Evolutionary conservation across 2,888 invertebrate genomes (phyloP), one percentile per base, ranked within the genome.

Genomic region (Ornithoptera priamus): DNA sequence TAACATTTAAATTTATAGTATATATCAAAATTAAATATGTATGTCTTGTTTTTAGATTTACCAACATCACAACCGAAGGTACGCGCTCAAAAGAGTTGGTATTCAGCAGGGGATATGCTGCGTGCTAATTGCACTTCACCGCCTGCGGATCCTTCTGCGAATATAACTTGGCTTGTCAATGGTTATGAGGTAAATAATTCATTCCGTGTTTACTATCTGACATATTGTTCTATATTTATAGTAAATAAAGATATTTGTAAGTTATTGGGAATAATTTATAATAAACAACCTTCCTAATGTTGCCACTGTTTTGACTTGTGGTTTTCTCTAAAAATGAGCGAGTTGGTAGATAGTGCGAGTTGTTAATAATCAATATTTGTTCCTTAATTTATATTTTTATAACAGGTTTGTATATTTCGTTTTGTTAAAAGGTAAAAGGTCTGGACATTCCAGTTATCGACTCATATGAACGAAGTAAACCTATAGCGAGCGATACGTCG

Each of bases 41-140:
- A 30, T 30, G 17, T 18, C 12, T 73, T 67, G 67, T 69, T 68
- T 53, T 2, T 92, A 96, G 96, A 95, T 81, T 81, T 95, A 74
- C 96, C 96, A 12, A 93, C 93, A 73, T 86, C 90, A 66, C 93
- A 93, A 66, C 96, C 96, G 63, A 86, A 87, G 77, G 94, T 96
- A 76, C 90, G 92, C 74, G 93, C 95, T 36, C 94, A 95, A 81
- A 94, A 94, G 80, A 94, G 94, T 75, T 94, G 95, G 83, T 94
- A 96, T 85, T 94, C 95, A 71, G 93, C 93, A 39, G 96, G 96
- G 30, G 96, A 96, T 78, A 93, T 93, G 83, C 92, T 96, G 73
- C 90, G 93, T 70, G 96, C 95, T 67, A 96, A 95, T 87, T 96
- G 96, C 85, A 93, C 95, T 20, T 94, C 95, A 7, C 93, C 94